Conservation (phyloP, 1,140 invertebrate genomes). For the Branchinecta lynchi region DNA sequence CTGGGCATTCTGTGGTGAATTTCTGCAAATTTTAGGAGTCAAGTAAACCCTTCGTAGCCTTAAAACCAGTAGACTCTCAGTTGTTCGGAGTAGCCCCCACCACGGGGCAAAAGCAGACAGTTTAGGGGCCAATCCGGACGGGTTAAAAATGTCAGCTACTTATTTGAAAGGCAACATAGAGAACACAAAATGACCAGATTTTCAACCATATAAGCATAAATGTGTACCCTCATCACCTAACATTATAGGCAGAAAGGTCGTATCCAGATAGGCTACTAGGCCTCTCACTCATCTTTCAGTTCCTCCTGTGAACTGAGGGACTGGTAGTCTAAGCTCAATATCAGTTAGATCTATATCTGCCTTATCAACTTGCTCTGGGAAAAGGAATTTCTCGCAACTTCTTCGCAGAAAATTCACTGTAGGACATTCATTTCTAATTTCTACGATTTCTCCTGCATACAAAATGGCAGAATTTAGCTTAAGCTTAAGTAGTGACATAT, state of each 20-base stretch:
- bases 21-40: neutral
- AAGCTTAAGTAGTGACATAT: too few species aligned
- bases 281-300: neutral
- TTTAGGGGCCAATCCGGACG: too few species aligned
- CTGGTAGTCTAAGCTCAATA: too few species aligned
- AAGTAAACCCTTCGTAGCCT: neutral
- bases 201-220: too few species aligned
- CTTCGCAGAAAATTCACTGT: neutral
- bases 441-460: too few species aligned
- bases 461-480: too few species aligned
- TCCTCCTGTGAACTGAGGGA: neutral
- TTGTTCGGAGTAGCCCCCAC: neutral
- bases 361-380: conserved; percentile 9
- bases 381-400: neutral
- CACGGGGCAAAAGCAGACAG: neutral
- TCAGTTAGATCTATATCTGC: neutral
- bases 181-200: too few species aligned
- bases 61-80: conserved; percentile 1
- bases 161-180: too few species aligned
- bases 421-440: conserved; percentile 7
- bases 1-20: too few species aligned
- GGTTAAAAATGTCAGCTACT: too few species aligned
- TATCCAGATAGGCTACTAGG: too few species aligned
- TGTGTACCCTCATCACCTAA: too few species aligned
- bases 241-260: conserved; percentile 9